Percentiles rank a stretch among this genome's conserved stretches.
Evolutionary conservation across 1,140 invertebrate species (phyloP).

Genomic region (Zaprionus capensis): DNA sequence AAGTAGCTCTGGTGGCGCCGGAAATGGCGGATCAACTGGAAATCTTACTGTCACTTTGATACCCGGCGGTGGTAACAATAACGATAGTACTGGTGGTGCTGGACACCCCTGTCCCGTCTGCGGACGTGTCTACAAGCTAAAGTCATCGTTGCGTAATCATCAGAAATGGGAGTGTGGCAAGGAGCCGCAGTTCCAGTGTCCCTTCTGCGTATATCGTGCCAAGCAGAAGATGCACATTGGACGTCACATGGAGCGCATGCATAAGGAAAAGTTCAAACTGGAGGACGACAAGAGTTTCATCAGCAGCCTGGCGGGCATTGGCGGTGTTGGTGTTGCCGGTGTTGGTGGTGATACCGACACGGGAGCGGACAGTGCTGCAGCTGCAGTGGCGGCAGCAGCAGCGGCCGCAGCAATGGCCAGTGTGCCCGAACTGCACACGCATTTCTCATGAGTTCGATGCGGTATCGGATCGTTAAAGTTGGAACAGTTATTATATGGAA

Average conservation of each 20-base stretch:
- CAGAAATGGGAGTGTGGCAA: constrained; percentile 95
- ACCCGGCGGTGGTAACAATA: constrained; percentile 31
- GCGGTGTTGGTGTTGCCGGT: constrained; percentile 29
- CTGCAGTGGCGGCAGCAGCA: constrained; percentile 50
- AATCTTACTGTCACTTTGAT: constrained; percentile 43
- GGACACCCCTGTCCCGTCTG: constrained; percentile 91
- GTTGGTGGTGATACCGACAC: constrained; percentile 14
- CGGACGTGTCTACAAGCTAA: constrained; percentile 92
- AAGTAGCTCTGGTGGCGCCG: constrained; percentile 7
- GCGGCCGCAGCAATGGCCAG: constrained; percentile 61
- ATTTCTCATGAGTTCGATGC: constrained; percentile 65
- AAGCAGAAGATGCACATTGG: constrained; percentile 95
- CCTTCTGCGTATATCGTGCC: constrained; percentile 91
- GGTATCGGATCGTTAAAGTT: constrained; percentile 44
- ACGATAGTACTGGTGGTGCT: constrained; percentile 72
- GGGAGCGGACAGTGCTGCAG: constrained; percentile 24
- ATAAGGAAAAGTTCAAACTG: constrained; percentile 88
- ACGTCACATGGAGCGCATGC: constrained; percentile 94
- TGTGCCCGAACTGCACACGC: constrained; percentile 70
- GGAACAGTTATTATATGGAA: constrained; percentile 55
- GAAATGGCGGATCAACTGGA: constrained; percentile 29
- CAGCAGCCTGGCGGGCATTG: constrained; percentile 48
- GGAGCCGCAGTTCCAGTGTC: constrained; percentile 92
- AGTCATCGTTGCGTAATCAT: constrained; percentile 92
- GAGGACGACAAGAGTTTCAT: constrained; percentile 73